Base-by-base conservation (phyloP, 2,113 vertebrate species). In the Carassius carassius region DNA sequence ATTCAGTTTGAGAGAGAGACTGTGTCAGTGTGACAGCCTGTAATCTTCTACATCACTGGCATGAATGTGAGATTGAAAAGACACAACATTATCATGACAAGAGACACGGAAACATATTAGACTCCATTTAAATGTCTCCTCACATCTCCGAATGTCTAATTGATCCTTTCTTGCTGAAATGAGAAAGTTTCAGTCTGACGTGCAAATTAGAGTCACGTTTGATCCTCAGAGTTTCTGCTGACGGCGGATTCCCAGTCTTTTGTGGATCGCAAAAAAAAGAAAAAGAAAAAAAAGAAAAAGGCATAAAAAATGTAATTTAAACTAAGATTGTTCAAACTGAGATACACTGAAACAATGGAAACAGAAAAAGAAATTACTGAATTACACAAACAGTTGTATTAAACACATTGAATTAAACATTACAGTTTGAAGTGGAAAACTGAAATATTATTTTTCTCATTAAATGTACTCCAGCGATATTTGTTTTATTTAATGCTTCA, bases 21-120 rank as follows among this genome's bases (percentile, higher is more conserved):
- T 72, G 72, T 70, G 80, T 85, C 58, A 21, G 12, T 62, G 65
- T 86, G 88, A 86, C 89, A 87, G 87, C 86, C 90, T 76, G 67
- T 78, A 90, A 88, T 90, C 86, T 75, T 37, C 51, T 29, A 70
- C 58, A 86, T 86, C 56, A 70, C 75, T 81, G 9, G 49, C 58
- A 44, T 86, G 83, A 86, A 83, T 87, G 44, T 81, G 77, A 81
- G 56, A 84, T 75, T 84, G 73, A 75, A 69, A 78, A 78, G 79
- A 85, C 62, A 51, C 75, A 76, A 62, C 62, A 9, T 85, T 78
- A 49, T 44, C 81, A 47, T 82, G 86, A 54, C 83, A 82, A 72
- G 35, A 78, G 49, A 63, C 62, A 72, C 58, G 32, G 65, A 47
- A 63, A 70, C 75, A 29, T 37, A 58, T 69, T 56, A 78, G 74